A percentile compares a stretch with the other conserved stretches of the same genome.
Conservation (phyloP, 2,113 vertebrate genomes). For the Prunella fulvescens region DNA sequence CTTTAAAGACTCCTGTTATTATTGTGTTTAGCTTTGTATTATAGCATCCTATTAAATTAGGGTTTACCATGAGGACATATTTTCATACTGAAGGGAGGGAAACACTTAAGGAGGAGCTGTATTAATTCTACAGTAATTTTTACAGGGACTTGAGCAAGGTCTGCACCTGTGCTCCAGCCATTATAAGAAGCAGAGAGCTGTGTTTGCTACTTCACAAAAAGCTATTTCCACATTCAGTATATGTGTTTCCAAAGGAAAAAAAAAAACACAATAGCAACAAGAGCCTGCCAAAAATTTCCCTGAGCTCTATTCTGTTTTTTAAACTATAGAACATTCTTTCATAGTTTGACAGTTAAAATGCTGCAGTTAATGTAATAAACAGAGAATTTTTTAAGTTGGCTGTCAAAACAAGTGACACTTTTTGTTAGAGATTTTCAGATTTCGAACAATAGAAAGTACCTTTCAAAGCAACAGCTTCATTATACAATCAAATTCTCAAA, state of each 20-base stretch:
- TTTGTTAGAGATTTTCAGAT: conserved; percentile 76
- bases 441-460: conserved; percentile 81
- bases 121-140: conserved; percentile 30
- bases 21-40: neutral
- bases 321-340: conserved; percentile 81
- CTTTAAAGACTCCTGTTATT: neutral
- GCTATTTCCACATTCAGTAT: conserved; percentile 75
- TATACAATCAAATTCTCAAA: conserved; percentile 81
- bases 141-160: conserved; percentile 42
- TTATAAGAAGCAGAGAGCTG: conserved; percentile 50
- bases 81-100: neutral
- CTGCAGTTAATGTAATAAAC: conserved; percentile 83
- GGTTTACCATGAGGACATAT: neutral
- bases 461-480: conserved; percentile 82
- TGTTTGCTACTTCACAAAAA: conserved; percentile 69
- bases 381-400: conserved; percentile 78
- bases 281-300: conserved; percentile 74
- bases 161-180: conserved; percentile 62
- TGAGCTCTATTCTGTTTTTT: conserved; percentile 79
- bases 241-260: conserved; percentile 57
- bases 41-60: neutral
- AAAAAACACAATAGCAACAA: conserved; percentile 70
- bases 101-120: conserved; percentile 38
- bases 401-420: conserved; percentile 84
- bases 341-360: conserved; percentile 84